Conservation (phyloP, 2,113 vertebrate species). For the Psettodes erumei region DNA sequence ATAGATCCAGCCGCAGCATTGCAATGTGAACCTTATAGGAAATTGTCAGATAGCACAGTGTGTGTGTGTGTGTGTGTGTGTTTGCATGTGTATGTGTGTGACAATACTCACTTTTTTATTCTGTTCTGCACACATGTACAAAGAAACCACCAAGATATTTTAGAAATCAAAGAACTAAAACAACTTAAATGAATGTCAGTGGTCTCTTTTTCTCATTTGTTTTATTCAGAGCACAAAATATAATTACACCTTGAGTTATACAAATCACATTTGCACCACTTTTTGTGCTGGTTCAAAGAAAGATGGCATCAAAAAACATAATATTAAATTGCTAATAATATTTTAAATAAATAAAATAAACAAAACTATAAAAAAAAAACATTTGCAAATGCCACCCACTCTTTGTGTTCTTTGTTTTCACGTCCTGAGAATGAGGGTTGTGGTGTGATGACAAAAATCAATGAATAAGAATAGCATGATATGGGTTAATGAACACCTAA, state of each 20-base stretch:
- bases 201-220: slow-evolving; percentile 52
- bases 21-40: slow-evolving; percentile 34
- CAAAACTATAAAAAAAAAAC: slow-evolving; percentile 67
- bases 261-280: slow-evolving; percentile 80
- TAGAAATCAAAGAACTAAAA: slow-evolving; percentile 11
- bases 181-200: slow-evolving; percentile 1
- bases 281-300: slow-evolving; percentile 72
- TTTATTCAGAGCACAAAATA: slow-evolving; percentile 85
- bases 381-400: slow-evolving; percentile 62
- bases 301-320: slow-evolving; percentile 70
- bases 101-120: not conserved
- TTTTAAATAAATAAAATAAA: slow-evolving; percentile 81
- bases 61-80: too few relatives aligned
- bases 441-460: slow-evolving; percentile 52
- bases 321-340: slow-evolving; percentile 72
- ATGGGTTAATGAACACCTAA: slow-evolving; percentile 48
- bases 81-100: too few relatives aligned
- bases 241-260: slow-evolving; percentile 83
- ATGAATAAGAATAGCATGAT: slow-evolving; percentile 40
- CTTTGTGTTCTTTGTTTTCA: slow-evolving; percentile 66
- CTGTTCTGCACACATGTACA: not conserved
- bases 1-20: slow-evolving; percentile 46
- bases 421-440: slow-evolving; percentile 74
- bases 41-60: slow-evolving; percentile 1
- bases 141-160: not conserved